These are phyloP conservation scores for Caenorhabditis sulstoni DNA, from an alignment of 2,888 invertebrate genomes.

Conservation along the genomic window DNA sequence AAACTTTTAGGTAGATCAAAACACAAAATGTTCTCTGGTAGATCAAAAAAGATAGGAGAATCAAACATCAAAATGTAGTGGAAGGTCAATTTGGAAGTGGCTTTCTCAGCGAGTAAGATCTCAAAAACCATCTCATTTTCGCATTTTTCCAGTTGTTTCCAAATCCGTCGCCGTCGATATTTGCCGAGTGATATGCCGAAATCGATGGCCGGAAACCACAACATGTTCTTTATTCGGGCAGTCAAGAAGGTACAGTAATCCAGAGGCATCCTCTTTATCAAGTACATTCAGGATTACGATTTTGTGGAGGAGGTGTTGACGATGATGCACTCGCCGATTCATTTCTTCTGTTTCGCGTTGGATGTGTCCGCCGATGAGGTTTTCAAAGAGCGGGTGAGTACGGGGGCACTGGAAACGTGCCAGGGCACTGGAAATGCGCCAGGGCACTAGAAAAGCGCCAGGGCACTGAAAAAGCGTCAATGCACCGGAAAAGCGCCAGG, in stretches of 20 bases:
- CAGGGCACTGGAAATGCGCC: neutral
- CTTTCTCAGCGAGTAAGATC: too few relatives aligned
- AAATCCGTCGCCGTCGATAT: slow-evolving; percentile 61
- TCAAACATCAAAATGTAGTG: too few relatives aligned
- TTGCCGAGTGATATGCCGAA: slow-evolving; percentile 63
- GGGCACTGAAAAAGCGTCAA: neutral
- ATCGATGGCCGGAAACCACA: slow-evolving; percentile 61
- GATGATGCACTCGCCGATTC: slow-evolving; percentile 65
- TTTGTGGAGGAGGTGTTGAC: slow-evolving; percentile 64
- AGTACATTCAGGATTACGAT: slow-evolving; percentile 51
- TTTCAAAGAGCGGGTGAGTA: slow-evolving; percentile 58
- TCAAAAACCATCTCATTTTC: too few relatives aligned
- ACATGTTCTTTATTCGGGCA: slow-evolving; percentile 63
- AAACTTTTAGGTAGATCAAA: too few relatives aligned
- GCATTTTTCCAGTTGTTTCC: slow-evolving; percentile 65
- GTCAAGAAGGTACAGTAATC: slow-evolving; percentile 51
- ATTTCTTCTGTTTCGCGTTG: slow-evolving; percentile 65
- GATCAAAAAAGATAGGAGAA: too few relatives aligned
- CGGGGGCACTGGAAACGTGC: neutral
- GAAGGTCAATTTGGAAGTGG: too few relatives aligned
- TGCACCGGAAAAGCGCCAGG: neutral
- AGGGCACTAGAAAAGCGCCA: slow-evolving; percentile 1
- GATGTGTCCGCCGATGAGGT: slow-evolving; percentile 41
- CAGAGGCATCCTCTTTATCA: neutral
- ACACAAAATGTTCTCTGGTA: neutral